Evolutionary conservation across 1,140 invertebrate species (phyloP).

Genomic region (Diorhabda sublineata): DNA sequence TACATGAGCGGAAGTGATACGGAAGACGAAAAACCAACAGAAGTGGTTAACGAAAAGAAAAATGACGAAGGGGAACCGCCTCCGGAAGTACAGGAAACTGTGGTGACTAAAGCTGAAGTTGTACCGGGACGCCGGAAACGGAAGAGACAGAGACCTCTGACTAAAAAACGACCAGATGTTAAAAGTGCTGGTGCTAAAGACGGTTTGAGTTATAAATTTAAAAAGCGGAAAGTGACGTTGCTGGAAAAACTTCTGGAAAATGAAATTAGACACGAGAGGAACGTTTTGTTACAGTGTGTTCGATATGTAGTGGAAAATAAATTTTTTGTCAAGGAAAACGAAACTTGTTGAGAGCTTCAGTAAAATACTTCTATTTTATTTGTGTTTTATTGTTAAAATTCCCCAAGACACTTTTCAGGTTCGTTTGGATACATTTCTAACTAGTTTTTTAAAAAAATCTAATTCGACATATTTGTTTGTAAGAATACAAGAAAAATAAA

Average conservation of each 20-base stretch:
- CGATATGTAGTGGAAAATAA: constrained; percentile 67
- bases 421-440: too few species aligned
- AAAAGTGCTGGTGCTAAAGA: constrained; percentile 12
- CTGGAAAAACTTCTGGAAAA: constrained; percentile 57
- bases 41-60: constrained; percentile 45
- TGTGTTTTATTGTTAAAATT: too few species aligned
- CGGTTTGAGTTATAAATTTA: constrained; percentile 29
- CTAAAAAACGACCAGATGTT: constrained; percentile 22
- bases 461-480: too few species aligned
- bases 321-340: constrained; percentile 53
- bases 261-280: constrained; percentile 68
- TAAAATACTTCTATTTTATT: too few species aligned
- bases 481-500: too few species aligned
- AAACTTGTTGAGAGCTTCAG: too few species aligned
- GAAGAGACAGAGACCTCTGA: constrained; percentile 21
- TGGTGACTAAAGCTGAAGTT: constrained; percentile 6
- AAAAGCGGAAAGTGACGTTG: constrained; percentile 41
- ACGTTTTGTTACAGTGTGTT: constrained; percentile 70
- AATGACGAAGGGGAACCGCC: constrained; percentile 18
- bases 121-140: constrained; percentile 7
- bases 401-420: too few species aligned
- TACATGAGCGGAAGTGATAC: constrained; percentile 52
- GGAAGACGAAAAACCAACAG: constrained; percentile 45
- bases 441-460: too few species aligned
- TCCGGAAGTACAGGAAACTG: constrained; percentile 1